phyloP scores from a whole-genome alignment of 2,888 invertebrate genomes.

The Spisula subtruncata region DNA sequence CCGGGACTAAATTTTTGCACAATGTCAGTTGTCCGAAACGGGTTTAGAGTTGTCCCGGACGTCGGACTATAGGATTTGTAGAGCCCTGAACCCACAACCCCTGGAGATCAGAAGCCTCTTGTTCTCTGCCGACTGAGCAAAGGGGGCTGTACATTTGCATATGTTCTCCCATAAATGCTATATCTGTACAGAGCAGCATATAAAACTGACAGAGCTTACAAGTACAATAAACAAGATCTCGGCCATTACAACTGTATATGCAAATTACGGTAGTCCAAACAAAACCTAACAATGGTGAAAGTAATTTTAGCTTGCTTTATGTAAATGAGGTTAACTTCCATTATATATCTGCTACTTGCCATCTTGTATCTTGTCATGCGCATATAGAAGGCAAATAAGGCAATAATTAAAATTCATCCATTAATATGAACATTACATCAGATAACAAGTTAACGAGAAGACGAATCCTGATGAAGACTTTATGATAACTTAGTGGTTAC shows the following conservation, averaged over 20 bases:
- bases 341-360: background rate
- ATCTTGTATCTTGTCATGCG: background rate
- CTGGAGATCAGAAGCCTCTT: too few species aligned
- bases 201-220: background rate
- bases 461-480: background rate
- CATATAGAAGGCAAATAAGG: constrained; percentile 2
- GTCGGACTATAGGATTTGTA: too few species aligned
- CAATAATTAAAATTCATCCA: constrained; percentile 18
- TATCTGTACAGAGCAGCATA: background rate
- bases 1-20: too few species aligned
- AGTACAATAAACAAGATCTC: background rate
- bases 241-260: background rate
- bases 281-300: background rate
- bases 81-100: too few species aligned
- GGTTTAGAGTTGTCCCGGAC: too few species aligned
- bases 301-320: background rate
- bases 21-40: too few species aligned
- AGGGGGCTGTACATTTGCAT: too few species aligned
- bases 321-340: background rate
- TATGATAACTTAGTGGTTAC: background rate
- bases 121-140: too few species aligned
- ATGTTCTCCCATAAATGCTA: background rate
- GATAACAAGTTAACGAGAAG: background rate
- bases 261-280: background rate
- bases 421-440: background rate